Conservation (phyloP, 2,797 vertebrate species). For the Chloroceryle inda region DNA sequence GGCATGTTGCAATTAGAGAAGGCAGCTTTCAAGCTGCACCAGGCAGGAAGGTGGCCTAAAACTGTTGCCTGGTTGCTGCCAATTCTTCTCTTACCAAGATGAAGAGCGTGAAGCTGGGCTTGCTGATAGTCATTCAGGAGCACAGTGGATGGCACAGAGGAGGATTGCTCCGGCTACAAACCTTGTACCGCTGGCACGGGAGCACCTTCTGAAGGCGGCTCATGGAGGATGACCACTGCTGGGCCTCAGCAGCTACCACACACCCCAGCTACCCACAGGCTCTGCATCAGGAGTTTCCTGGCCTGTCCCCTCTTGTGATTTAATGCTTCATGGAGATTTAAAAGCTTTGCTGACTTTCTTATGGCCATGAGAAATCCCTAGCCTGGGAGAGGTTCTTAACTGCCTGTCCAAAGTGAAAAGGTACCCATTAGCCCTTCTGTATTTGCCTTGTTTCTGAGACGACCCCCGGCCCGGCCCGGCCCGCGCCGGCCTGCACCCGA, state of each 20-base stretch:
- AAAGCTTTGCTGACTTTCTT: background rate
- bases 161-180: fast-evolving
- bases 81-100: background rate
- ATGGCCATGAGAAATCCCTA: background rate
- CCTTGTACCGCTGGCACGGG: fast-evolving
- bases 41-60: background rate
- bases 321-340: fast-evolving
- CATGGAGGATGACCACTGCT: fast-evolving
- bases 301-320: too few species aligned
- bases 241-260: background rate
- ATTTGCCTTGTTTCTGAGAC: fast-evolving
- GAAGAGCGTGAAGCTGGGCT: background rate
- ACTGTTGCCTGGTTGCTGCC: background rate
- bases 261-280: background rate
- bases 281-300: background rate
- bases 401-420: background rate
- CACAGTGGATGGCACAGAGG: fast-evolving
- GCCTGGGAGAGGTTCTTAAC: fast-evolving
- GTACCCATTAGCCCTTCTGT: fast-evolving
- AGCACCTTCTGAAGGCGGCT: background rate
- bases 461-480: background rate
- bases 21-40: background rate
- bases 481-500: fast-evolving
- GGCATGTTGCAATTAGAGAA: background rate
- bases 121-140: fast-evolving